Evolutionary conservation across 2,797 vertebrate genomes (phyloP).

Genomic region (Diglossa cyanea): DNA sequence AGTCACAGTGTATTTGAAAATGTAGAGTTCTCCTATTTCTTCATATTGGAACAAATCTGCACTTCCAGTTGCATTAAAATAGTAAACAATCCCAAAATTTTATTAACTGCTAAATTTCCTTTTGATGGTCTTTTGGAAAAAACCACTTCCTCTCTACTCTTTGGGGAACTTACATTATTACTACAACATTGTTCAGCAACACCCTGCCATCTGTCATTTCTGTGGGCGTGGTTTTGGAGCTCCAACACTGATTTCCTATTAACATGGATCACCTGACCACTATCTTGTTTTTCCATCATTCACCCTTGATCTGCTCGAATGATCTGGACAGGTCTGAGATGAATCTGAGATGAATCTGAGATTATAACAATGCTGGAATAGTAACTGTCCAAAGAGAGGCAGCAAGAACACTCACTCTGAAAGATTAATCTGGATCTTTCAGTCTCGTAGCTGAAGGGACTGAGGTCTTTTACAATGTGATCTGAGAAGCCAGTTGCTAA

Average conservation of each 20-base stretch:
- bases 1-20: neutral
- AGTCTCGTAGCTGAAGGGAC: neutral
- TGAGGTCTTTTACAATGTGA: neutral
- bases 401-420: neutral
- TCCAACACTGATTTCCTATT: neutral
- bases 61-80: slow-evolving; percentile 28
- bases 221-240: neutral
- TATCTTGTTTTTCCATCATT: neutral
- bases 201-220: neutral
- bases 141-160: neutral
- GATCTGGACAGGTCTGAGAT: neutral
- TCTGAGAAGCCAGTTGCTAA: neutral
- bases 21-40: neutral
- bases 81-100: neutral
- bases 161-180: neutral
- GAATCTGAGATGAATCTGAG: neutral
- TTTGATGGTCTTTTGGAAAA: neutral
- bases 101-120: neutral
- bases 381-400: neutral
- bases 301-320: neutral
- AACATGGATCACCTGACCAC: neutral
- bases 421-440: neutral
- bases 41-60: neutral
- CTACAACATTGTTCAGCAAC: neutral
- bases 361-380: neutral